Percentiles rank a stretch among this genome's conserved stretches.
These are phyloP conservation scores for Cyclophora albipunctata DNA, from an alignment of 2,888 invertebrate genomes.

Conservation along the genomic window DNA sequence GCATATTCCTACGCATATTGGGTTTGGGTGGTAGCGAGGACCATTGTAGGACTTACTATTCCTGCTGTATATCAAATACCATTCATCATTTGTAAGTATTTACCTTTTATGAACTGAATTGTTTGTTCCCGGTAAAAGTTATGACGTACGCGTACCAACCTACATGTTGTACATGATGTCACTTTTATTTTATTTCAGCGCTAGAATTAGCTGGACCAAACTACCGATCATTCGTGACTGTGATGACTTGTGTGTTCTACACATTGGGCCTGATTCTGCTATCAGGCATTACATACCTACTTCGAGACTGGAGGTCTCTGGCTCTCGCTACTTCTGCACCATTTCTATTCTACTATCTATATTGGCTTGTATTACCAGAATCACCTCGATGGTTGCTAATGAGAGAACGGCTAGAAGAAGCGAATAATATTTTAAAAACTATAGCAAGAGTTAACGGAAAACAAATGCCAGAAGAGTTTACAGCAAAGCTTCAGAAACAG, in stretches of 20 bases:
- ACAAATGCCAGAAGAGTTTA: constrained; percentile 82
- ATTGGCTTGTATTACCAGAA: constrained; percentile 91
- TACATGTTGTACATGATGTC: no score
- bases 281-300: constrained; percentile 87
- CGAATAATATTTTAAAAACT: constrained; percentile 83
- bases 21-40: constrained; percentile 87
- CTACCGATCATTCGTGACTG: constrained; percentile 93
- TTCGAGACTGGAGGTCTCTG: constrained; percentile 88
- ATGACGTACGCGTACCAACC: neutral
- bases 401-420: constrained; percentile 87
- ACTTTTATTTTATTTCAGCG: constrained; percentile 76
- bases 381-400: constrained; percentile 94
- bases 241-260: constrained; percentile 94
- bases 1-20: constrained; percentile 86
- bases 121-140: neutral
- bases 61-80: constrained; percentile 96
- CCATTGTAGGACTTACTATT: constrained; percentile 91
- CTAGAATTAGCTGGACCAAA: constrained; percentile 93
- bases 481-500: constrained; percentile 81
- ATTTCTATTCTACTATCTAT: constrained; percentile 87
- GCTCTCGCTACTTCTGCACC: constrained; percentile 89
- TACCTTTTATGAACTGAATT: neutral
- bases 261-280: constrained; percentile 89
- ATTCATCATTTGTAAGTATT: constrained; percentile 90
- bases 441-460: constrained; percentile 87